A percentile compares a stretch with the other conserved stretches of the same genome.
Conservation (phyloP, 2,888 invertebrate genomes). For the Parnassius smintheus region DNA sequence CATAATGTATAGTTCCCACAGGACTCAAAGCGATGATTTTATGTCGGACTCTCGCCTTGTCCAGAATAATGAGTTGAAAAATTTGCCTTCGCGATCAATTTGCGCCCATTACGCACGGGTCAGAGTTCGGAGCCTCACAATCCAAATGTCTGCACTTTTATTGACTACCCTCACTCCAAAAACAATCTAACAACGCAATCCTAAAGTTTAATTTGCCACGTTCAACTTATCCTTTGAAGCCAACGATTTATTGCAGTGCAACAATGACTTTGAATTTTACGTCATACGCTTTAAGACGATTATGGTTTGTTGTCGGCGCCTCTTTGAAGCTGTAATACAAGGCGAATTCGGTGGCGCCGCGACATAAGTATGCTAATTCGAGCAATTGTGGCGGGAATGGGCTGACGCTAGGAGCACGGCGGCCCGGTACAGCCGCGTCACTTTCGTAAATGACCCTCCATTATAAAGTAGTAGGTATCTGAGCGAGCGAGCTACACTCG, state of each 20-base stretch:
- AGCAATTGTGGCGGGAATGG: conserved; percentile 55
- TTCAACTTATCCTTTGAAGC: neutral
- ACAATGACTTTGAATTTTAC: conserved; percentile 39
- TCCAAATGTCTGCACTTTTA: conserved; percentile 42
- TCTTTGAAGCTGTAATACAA: conserved; percentile 59
- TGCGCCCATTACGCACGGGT: conserved; percentile 62
- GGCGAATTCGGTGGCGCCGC: conserved; percentile 65
- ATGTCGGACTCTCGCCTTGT: neutral
- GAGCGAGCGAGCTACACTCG: no score
- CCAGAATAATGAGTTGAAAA: conserved; percentile 48
- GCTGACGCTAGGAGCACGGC: conserved; percentile 41
- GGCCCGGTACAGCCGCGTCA: neutral
- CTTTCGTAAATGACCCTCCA: neutral
- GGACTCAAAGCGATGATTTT: neutral
- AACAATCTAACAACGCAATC: conserved; percentile 27
- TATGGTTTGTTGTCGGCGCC: conserved; percentile 44
- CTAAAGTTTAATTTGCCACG: conserved; percentile 35
- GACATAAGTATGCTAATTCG: conserved; percentile 68
- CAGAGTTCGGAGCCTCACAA: conserved; percentile 57
- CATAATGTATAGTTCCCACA: neutral
- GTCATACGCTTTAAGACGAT: conserved; percentile 31
- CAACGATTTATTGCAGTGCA: conserved; percentile 12
- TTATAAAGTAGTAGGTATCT: no score
- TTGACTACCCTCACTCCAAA: conserved; percentile 29
- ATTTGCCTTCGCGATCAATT: conserved; percentile 65